A percentile compares a stretch with the other conserved stretches of the same genome.
Evolutionary conservation across 2,113 vertebrate species (phyloP).

Genomic region (Miniopterus natalensis): DNA sequence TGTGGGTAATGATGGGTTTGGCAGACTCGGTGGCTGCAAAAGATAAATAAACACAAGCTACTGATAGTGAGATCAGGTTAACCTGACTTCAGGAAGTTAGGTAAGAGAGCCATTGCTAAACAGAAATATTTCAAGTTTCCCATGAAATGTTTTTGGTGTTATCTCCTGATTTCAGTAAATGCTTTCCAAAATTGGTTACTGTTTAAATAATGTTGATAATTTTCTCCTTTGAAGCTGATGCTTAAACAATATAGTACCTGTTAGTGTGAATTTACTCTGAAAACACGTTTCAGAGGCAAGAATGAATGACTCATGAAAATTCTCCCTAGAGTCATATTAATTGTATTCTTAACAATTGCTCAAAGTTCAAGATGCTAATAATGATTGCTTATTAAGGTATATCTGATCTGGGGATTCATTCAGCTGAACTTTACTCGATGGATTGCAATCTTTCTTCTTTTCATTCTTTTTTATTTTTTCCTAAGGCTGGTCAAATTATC

Average conservation of each 20-base stretch:
- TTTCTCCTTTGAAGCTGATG: neutral
- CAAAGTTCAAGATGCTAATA: slow-evolving; percentile 10
- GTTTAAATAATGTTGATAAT: neutral
- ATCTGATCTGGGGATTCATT: neutral
- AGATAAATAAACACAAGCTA: neutral
- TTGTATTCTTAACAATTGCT: neutral
- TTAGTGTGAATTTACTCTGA: neutral
- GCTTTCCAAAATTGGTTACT: neutral
- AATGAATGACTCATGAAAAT: neutral
- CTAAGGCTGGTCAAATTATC: neutral
- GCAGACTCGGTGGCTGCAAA: neutral
- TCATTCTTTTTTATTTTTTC: neutral
- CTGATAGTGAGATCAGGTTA: neutral
- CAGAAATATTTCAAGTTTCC: slow-evolving; percentile 40
- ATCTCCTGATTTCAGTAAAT: neutral
- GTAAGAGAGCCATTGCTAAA: slow-evolving; percentile 1
- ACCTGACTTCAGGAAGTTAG: neutral
- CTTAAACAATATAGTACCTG: neutral
- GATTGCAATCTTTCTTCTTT: neutral
- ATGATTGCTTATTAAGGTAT: neutral
- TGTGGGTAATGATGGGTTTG: neutral
- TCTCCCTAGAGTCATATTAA: neutral
- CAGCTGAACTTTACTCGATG: neutral
- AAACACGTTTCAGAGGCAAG: slow-evolving; percentile 11
- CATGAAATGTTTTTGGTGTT: slow-evolving; percentile 33